These are phyloP conservation scores for Homarus americanus DNA, from an alignment of 1,140 invertebrate species.

Conservation along the genomic window DNA sequence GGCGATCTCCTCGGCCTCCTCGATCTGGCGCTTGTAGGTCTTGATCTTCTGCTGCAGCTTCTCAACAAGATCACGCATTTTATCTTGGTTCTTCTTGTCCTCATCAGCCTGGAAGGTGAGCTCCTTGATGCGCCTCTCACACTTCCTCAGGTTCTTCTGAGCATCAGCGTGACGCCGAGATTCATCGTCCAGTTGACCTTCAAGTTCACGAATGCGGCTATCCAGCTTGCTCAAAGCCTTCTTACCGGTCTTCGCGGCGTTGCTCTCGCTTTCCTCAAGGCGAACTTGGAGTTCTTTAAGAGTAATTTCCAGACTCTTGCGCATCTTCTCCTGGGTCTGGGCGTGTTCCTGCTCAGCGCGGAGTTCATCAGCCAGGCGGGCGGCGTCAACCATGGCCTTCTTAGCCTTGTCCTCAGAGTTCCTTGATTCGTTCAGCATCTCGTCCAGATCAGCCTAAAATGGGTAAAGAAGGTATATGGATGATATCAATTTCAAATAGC, in stretches of 20 bases:
- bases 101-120: conserved; percentile 77
- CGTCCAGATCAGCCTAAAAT: conserved; percentile 55
- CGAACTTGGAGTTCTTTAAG: conserved; percentile 76
- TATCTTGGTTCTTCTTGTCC: conserved; percentile 81
- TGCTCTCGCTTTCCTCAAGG: conserved; percentile 82
- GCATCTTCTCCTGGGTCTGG: conserved; percentile 70
- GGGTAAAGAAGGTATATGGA: neutral
- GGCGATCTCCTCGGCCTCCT: conserved; percentile 69
- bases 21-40: conserved; percentile 69
- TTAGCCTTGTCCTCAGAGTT: conserved; percentile 67
- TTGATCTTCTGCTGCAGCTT: conserved; percentile 77
- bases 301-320: conserved; percentile 48
- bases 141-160: conserved; percentile 71
- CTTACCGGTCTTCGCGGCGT: conserved; percentile 98
- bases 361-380: conserved; percentile 63
- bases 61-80: conserved; percentile 83
- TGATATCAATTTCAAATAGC: neutral
- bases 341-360: conserved; percentile 62
- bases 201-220: conserved; percentile 95
- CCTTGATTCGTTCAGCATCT: conserved; percentile 57
- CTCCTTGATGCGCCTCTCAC: conserved; percentile 69
- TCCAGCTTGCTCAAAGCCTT: conserved; percentile 98
- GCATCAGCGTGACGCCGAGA: conserved; percentile 85
- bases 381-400: conserved; percentile 69
- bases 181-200: conserved; percentile 98